Evolutionary conservation across 2,113 vertebrate species (phyloP), one percentile per base, ranked within the genome.

Genomic region (Azemiops feae): DNA sequence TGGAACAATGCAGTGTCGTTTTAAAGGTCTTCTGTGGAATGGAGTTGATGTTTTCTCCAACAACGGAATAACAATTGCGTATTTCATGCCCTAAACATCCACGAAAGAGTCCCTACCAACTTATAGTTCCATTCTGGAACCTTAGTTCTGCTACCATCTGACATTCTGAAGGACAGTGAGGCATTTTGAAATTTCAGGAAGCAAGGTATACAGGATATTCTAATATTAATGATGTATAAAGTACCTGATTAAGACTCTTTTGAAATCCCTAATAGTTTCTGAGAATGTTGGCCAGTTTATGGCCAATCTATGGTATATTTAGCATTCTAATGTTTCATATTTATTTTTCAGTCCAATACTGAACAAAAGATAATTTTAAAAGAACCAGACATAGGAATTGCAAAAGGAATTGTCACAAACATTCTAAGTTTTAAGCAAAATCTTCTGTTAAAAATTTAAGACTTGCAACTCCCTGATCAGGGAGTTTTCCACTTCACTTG

Each of bases 181-280:
- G 23, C 86, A 43, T 39, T 92, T 60, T 92, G 91, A 58, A 92
- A 45, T 87, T 92, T 87, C 30, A 87, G 85, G n/a, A 89, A 89
- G 58, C 58, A 92, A 54, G n/a, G 60, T 92, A 89, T 30, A 34
- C 50, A 92, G 60, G 87, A 89, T 92, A 34, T 89, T 92, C 87
- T 89, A 39, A 74, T 54, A 54, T 89, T 74, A 89, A 89, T 20
- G 27, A 92, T 92, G n/a, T 88, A 23, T 25, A 54, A 69, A 88
- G 86, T 89, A 60, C 86, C 86, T 64, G 52, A 87, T 34, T n/a
- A 64, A 91, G 85, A 39, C 89, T 58, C 39, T 88, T 88, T 69
- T 89, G n/a, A 45, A 54, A 91, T 87, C 47, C 22, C 89, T 55
- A 45, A 87, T 93, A n/a, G 55, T 30, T 93, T 93, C 64, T 18